Conservation (phyloP, 2,797 vertebrate genomes). For the Zalophus californianus region DNA sequence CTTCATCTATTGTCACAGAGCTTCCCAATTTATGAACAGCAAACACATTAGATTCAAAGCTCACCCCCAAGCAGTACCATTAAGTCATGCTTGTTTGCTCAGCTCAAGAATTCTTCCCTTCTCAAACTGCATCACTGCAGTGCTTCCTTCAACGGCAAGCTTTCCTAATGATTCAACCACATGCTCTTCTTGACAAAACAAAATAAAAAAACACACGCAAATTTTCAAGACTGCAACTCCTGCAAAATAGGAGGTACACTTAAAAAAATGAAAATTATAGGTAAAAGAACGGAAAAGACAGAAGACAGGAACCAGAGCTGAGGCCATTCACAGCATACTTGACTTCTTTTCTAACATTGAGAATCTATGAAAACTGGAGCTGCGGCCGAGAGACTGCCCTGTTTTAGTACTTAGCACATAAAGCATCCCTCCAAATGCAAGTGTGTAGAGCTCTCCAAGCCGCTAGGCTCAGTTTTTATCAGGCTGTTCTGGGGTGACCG, state of each 20-base stretch:
- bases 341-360: not conserved
- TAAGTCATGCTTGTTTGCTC: not conserved
- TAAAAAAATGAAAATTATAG: not conserved
- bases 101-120: slow-evolving; percentile 46
- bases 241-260: not conserved
- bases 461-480: not conserved
- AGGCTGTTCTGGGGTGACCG: not conserved
- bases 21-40: not conserved
- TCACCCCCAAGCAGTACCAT: not conserved
- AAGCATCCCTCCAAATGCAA: not conserved
- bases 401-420: not conserved
- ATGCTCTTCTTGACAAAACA: not conserved
- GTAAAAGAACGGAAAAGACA: not conserved
- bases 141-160: slow-evolving; percentile 41
- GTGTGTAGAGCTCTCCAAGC: too few relatives aligned
- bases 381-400: not conserved
- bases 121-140: not conserved
- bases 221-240: slow-evolving; percentile 47
- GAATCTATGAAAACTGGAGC: not conserved
- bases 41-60: not conserved
- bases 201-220: not conserved
- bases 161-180: slow-evolving; percentile 40
- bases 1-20: not conserved
- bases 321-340: not conserved
- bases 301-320: not conserved